Percentiles rank a stretch among this genome's conserved stretches.
These are phyloP conservation scores for Sylvilagus bachmani DNA, from an alignment of 2,113 vertebrate species.

Conservation along the genomic window DNA sequence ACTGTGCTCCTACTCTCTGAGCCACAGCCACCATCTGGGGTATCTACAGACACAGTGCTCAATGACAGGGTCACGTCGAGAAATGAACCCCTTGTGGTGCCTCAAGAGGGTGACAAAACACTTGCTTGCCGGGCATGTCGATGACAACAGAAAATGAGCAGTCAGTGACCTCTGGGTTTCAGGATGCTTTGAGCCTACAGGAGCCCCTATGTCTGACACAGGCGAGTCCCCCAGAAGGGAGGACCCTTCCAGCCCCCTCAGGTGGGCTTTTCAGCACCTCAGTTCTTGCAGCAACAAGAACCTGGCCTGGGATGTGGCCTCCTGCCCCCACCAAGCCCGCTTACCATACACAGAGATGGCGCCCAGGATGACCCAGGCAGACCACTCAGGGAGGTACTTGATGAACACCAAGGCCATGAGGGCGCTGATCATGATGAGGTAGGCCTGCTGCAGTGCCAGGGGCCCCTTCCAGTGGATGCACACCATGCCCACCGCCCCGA, in stretches of 20 bases:
- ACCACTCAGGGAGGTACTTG: constrained; percentile 98
- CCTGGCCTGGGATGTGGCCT: accelerated
- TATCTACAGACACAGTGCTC: accelerated
- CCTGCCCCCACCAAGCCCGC: neutral
- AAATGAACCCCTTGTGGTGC: neutral
- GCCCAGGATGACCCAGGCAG: constrained; percentile 98
- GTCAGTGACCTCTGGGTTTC: too few species aligned
- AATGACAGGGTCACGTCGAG: neutral
- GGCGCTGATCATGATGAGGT: constrained; percentile 98
- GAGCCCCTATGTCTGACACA: neutral
- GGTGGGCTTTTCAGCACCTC: neutral
- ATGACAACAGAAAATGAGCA: neutral
- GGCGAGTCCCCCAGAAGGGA: neutral
- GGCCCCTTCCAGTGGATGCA: constrained; percentile 99
- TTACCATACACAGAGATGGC: constrained; percentile 98
- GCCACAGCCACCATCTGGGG: accelerated
- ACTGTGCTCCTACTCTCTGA: accelerated
- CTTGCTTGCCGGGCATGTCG: neutral
- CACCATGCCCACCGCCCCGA: constrained; percentile 98
- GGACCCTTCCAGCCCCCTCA: neutral
- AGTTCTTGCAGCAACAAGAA: neutral
- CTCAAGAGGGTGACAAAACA: too few species aligned
- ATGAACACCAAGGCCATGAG: constrained; percentile 99
- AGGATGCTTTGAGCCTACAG: accelerated
- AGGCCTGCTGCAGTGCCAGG: constrained; percentile 96